These are phyloP conservation scores for Theocolax elegans DNA, from an alignment of 1,140 invertebrate species.

Conservation along the genomic window DNA sequence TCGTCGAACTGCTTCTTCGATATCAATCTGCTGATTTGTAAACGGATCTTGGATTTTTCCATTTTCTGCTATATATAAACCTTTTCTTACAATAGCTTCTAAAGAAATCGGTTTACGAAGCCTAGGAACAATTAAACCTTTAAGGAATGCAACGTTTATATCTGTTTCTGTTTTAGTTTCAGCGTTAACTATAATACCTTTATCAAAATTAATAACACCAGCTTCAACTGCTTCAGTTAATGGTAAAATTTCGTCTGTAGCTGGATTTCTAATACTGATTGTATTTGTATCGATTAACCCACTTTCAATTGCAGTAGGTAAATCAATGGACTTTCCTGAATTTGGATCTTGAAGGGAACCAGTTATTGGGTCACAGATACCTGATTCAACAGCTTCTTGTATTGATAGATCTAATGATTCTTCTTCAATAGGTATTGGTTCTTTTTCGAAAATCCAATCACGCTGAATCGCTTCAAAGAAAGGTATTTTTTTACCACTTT, in stretches of 20 bases:
- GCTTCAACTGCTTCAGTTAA: conserved; percentile 81
- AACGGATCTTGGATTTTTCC: conserved; percentile 79
- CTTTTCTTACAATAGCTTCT: conserved; percentile 78
- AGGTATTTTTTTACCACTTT: conserved; percentile 81
- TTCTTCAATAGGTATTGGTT: conserved; percentile 34
- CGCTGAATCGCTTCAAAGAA: conserved; percentile 85
- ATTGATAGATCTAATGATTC: conserved; percentile 69
- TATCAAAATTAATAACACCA: conserved; percentile 80
- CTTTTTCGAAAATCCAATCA: conserved; percentile 48
- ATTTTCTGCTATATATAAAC: conserved; percentile 76
- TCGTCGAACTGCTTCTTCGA: conserved; percentile 81
- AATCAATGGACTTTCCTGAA: conserved; percentile 72
- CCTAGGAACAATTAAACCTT: conserved; percentile 76
- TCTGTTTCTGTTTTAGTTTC: conserved; percentile 76
- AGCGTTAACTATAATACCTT: conserved; percentile 77
- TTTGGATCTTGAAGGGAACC: conserved; percentile 75
- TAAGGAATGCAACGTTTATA: conserved; percentile 76
- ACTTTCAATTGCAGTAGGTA: conserved; percentile 77
- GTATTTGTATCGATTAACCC: conserved; percentile 81
- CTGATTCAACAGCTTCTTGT: conserved; percentile 75
- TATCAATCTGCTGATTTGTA: conserved; percentile 75
- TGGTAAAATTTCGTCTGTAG: conserved; percentile 77
- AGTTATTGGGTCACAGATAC: conserved; percentile 73
- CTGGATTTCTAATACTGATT: conserved; percentile 76
- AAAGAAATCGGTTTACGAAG: conserved; percentile 79